Conservation (phyloP, 2,113 vertebrate species). For the Corvus cornix region DNA sequence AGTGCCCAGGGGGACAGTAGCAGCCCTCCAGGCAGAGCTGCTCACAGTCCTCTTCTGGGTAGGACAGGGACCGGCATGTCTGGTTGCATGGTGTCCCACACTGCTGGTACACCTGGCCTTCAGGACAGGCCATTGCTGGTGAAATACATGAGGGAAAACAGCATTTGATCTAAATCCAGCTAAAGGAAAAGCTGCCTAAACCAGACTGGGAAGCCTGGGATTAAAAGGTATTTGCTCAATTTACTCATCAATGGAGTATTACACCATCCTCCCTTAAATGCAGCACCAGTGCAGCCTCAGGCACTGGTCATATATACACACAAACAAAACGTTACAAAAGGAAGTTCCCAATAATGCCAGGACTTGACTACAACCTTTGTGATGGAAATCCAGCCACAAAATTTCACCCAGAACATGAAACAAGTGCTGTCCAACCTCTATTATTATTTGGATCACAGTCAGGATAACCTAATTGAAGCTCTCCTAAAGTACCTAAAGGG, state of each 20-base stretch:
- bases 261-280: background rate
- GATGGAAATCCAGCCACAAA: background rate
- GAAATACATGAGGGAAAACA: background rate
- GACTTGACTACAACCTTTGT: background rate
- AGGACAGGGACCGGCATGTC: constrained; percentile 87
- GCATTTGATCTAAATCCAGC: background rate
- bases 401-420: background rate
- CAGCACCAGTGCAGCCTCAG: background rate
- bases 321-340: background rate
- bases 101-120: constrained; percentile 81
- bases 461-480: background rate
- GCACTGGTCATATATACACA: background rate
- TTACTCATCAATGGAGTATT: background rate
- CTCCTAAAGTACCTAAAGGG: background rate
- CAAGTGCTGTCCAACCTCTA: background rate
- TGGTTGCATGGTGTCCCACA: constrained; percentile 87
- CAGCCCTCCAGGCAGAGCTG: constrained; percentile 90
- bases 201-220: background rate
- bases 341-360: background rate
- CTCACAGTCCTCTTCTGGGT: constrained; percentile 76
- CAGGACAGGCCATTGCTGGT: constrained; percentile 83
- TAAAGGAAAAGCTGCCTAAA: background rate
- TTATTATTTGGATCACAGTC: background rate
- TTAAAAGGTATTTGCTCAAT: background rate
- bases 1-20: constrained; percentile 85